Evolutionary conservation across 1,140 invertebrate genomes (phyloP).

Genomic region (Camponotus floridanus): DNA sequence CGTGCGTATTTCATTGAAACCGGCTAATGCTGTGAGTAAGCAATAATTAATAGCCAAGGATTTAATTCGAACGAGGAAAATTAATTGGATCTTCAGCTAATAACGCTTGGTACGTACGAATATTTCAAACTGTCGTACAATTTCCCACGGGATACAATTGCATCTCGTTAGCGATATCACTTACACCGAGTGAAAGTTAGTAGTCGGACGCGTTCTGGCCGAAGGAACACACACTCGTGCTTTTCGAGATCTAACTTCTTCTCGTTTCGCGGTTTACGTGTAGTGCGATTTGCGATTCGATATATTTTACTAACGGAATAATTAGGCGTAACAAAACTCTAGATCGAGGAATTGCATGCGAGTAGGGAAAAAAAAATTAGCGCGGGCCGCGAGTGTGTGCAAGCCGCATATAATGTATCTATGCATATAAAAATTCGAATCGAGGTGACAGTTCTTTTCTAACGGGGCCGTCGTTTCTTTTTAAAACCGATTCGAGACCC

Average conservation of each 20-base stretch:
- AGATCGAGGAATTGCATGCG: constrained; percentile 44
- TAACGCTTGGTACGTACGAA: constrained; percentile 41
- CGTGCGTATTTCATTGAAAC: constrained; percentile 59
- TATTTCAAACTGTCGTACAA: constrained; percentile 36
- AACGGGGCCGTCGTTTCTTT: constrained; percentile 38
- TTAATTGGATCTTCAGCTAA: constrained; percentile 48
- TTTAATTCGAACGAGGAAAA: constrained; percentile 33
- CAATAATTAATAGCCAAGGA: constrained; percentile 52
- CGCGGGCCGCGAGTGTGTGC: constrained; percentile 39
- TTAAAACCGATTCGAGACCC: constrained; percentile 50
- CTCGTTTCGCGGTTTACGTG: constrained; percentile 44
- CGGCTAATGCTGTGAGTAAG: constrained; percentile 66
- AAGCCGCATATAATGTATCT: constrained; percentile 21
- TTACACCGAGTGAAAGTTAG: constrained; percentile 19
- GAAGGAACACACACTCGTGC: constrained; percentile 32
- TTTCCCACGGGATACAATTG: constrained; percentile 42
- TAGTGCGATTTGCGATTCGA: constrained; percentile 35
- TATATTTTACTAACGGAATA: constrained; percentile 47
- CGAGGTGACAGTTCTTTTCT: constrained; percentile 45
- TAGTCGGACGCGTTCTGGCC: constrained; percentile 33
- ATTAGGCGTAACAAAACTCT: constrained; percentile 35
- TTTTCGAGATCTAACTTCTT: constrained; percentile 46
- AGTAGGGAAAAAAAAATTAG: constrained; percentile 51
- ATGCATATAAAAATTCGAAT: constrained; percentile 47
- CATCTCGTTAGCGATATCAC: constrained; percentile 24